phyloP scores from a whole-genome alignment of 2,888 invertebrate genomes.

The Tubulanus polymorphus region DNA sequence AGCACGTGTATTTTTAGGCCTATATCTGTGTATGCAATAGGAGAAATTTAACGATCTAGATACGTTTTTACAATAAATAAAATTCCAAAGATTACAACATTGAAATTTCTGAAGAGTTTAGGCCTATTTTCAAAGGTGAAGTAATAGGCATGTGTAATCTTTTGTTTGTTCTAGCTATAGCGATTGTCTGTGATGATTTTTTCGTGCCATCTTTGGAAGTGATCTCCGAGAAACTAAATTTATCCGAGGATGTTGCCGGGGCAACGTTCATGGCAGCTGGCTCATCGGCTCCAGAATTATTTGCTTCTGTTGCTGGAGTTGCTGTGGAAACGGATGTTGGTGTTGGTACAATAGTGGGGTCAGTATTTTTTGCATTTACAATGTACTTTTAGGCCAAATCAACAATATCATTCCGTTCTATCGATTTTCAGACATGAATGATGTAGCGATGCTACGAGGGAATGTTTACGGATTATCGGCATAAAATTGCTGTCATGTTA shows the following conservation, averaged over 20 bases:
- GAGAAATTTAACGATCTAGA: no score
- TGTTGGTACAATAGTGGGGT: slow-evolving; percentile 32
- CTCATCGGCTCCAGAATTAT: slow-evolving; percentile 30
- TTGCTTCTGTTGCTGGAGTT: slow-evolving; percentile 28
- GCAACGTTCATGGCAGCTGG: slow-evolving; percentile 35
- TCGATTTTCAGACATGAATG: not conserved
- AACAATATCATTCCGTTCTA: no score
- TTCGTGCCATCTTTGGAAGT: slow-evolving; percentile 10
- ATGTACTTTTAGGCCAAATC: not conserved
- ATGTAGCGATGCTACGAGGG: no score
- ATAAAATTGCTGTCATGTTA: no score
- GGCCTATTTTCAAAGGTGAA: no score
- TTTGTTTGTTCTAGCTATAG: not conserved
- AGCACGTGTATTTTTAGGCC: no score
- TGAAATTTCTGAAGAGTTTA: no score
- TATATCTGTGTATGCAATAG: no score
- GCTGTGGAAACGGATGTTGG: slow-evolving; percentile 28
- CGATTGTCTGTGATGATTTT: slow-evolving; percentile 10
- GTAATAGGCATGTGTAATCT: no score
- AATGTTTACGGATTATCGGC: no score
- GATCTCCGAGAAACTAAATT: slow-evolving; percentile 7
- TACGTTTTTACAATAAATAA: no score
- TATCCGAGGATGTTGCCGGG: slow-evolving; percentile 13
- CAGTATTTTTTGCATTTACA: slow-evolving; percentile 7
- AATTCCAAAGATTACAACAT: no score